Conservation (phyloP, 2,113 vertebrate species). For the Siniperca knerii region DNA sequence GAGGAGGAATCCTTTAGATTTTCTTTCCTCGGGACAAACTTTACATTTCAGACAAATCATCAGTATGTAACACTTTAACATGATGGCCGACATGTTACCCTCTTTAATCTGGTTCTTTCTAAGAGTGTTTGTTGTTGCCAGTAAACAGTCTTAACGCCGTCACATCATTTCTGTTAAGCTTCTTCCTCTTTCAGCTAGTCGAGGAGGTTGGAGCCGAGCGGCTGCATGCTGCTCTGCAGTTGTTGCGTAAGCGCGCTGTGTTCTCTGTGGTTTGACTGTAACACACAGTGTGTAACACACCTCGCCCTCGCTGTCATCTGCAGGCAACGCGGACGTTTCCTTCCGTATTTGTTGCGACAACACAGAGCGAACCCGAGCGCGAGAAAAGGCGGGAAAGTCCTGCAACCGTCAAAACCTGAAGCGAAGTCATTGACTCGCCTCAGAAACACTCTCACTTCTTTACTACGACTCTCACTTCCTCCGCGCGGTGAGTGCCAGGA, state of each 20-base stretch:
- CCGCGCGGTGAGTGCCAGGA: background rate
- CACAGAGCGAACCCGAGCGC: background rate
- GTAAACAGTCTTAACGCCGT: background rate
- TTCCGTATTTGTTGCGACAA: constrained; percentile 11
- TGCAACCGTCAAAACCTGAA: constrained; percentile 48
- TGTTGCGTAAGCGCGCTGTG: background rate
- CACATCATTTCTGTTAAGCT: background rate
- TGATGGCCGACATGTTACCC: background rate
- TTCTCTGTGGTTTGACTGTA: constrained; percentile 20
- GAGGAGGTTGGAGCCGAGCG: background rate
- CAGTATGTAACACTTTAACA: background rate
- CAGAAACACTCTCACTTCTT: constrained; percentile 68
- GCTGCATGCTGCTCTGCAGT: background rate
- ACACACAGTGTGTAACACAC: background rate
- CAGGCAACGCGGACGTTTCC: constrained; percentile 5
- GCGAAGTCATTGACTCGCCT: constrained; percentile 42
- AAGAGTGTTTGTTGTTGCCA: background rate
- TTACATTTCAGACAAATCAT: background rate
- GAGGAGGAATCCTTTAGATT: too few relatives aligned
- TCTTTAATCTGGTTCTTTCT: too few relatives aligned
- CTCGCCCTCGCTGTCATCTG: constrained; percentile 12
- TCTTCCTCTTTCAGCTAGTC: background rate
- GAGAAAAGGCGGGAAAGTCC: constrained; percentile 46
- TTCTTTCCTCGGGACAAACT: background rate
- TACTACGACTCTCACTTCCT: constrained; percentile 62